Evolutionary conservation across 2,888 invertebrate genomes (phyloP).

Genomic region (Venustoraphidia nigricollis): DNA sequence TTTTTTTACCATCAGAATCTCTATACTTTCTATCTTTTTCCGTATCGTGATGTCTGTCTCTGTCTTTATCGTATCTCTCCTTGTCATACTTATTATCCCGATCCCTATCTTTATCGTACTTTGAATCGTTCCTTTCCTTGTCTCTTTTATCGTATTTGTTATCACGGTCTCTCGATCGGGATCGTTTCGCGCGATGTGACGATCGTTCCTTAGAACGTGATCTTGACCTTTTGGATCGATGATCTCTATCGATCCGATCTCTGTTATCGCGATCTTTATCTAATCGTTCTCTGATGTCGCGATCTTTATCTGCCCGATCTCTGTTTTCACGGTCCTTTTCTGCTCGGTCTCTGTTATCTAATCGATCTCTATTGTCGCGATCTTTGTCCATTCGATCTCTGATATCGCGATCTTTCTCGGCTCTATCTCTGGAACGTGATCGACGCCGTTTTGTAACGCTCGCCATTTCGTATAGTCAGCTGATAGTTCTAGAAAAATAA

Average conservation of each 20-base stretch:
- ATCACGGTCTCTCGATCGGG: slow-evolving; percentile 23
- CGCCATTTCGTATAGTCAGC: not conserved
- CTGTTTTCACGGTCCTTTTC: slow-evolving; percentile 19
- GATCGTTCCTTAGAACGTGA: slow-evolving; percentile 24
- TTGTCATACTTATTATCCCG: slow-evolving; percentile 14
- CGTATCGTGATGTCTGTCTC: slow-evolving; percentile 17
- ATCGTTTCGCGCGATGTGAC: slow-evolving; percentile 20
- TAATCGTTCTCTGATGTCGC: slow-evolving; percentile 1
- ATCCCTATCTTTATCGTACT: slow-evolving; percentile 13
- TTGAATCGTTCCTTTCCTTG: slow-evolving; percentile 14
- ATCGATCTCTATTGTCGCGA: slow-evolving; percentile 18
- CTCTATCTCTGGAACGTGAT: slow-evolving; percentile 27
- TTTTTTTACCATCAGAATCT: slow-evolving; percentile 21
- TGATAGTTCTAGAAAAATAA: too few relatives aligned
- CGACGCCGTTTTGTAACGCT: slow-evolving; percentile 21
- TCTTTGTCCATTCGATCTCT: slow-evolving; percentile 12
- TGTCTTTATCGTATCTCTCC: slow-evolving; percentile 18
- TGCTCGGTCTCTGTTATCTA: slow-evolving; percentile 20
- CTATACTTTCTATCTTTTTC: slow-evolving; percentile 26
- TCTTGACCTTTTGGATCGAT: slow-evolving; percentile 20
- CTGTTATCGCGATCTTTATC: slow-evolving; percentile 22
- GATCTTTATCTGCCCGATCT: slow-evolving; percentile 7
- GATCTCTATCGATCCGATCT: not conserved
- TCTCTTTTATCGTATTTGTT: slow-evolving; percentile 16
- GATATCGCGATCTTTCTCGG: slow-evolving; percentile 11